Conservation (phyloP, 2,888 invertebrate genomes). For the Rhagonycha lutea region DNA sequence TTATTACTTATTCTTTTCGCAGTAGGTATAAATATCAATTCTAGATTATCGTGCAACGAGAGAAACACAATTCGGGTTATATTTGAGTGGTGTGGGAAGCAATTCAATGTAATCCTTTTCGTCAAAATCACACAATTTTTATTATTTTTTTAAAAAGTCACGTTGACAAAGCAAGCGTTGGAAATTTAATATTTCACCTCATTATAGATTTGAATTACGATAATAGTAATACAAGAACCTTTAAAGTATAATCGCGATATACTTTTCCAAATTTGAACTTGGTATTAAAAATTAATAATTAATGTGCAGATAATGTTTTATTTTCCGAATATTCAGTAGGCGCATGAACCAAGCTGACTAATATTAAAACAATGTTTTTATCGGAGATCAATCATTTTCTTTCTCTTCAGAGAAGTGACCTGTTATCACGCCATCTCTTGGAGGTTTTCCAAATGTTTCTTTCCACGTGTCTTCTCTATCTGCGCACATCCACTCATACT, state of each 20-base stretch:
- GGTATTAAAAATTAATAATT: neutral
- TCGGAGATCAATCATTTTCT: neutral
- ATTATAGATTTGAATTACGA: neutral
- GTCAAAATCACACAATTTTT: neutral
- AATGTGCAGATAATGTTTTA: neutral
- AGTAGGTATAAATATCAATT: neutral
- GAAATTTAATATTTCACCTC: neutral
- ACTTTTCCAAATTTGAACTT: neutral
- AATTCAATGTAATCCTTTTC: neutral
- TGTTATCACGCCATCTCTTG: neutral
- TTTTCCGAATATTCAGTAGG: neutral
- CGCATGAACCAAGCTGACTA: neutral
- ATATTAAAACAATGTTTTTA: neutral
- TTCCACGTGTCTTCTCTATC: neutral
- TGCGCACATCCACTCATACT: neutral
- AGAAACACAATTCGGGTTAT: neutral
- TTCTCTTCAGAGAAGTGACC: neutral
- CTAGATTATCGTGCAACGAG: neutral
- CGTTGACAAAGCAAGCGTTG: neutral
- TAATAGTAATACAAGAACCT: too few species aligned
- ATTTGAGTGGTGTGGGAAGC: neutral
- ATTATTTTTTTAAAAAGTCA: neutral
- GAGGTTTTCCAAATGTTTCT: neutral
- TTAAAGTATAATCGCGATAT: neutral
- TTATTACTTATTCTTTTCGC: neutral